A percentile compares a stretch with the other conserved stretches of the same genome.
phyloP scores from a whole-genome alignment of 1,140 invertebrate genomes.

The Bombus fervidus region DNA sequence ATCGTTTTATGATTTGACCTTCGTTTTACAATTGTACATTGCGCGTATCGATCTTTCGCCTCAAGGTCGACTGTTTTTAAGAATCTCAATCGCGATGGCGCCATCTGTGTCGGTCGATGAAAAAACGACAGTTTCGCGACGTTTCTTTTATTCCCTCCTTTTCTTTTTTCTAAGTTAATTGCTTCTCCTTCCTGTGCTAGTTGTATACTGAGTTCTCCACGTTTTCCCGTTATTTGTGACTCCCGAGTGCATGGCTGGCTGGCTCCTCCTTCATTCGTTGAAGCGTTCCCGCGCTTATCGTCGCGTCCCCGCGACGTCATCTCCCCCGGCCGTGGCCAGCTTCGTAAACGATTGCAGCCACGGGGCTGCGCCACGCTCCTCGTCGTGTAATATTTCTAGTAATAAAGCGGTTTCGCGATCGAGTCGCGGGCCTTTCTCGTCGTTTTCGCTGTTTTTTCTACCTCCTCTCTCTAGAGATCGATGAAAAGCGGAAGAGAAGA shows the following conservation, averaged over 20 bases:
- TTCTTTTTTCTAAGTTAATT: background rate
- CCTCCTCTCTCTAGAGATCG: conserved; percentile 78
- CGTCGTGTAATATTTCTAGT: conserved; percentile 69
- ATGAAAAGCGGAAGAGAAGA: conserved; percentile 29
- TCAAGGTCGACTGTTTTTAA: background rate
- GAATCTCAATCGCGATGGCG: background rate
- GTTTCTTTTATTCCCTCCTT: no score
- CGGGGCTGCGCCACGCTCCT: conserved; percentile 52
- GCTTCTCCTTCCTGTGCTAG: background rate
- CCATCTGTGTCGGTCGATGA: background rate
- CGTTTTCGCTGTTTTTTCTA: conserved; percentile 81
- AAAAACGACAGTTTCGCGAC: background rate
- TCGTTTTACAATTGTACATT: background rate
- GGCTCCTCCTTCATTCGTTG: conserved; percentile 7
- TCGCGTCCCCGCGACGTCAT: conserved; percentile 34
- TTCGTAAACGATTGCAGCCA: conserved; percentile 56
- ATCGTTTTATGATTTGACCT: no score
- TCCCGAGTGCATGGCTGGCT: no score
- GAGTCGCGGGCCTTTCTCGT: conserved; percentile 73
- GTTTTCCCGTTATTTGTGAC: background rate
- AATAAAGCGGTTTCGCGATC: conserved; percentile 58
- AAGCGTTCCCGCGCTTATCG: conserved; percentile 25
- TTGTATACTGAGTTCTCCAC: background rate
- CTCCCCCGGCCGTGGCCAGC: conserved; percentile 48
- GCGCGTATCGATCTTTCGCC: background rate